A percentile compares a stretch with the other conserved stretches of the same genome.
phyloP scores from a whole-genome alignment of 2,888 invertebrate genomes.

The Tenthredo mesomela region DNA sequence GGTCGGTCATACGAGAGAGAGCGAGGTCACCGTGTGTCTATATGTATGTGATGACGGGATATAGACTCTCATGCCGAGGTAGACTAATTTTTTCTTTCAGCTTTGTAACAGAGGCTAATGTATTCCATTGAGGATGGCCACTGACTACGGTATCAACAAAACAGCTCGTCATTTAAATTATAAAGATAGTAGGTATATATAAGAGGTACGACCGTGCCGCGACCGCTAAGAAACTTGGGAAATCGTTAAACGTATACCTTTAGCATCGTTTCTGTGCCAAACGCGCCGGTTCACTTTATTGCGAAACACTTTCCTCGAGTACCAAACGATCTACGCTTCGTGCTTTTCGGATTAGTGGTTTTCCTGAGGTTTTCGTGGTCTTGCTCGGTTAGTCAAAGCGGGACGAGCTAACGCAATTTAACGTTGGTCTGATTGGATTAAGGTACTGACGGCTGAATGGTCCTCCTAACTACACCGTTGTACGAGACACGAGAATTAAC shows the following conservation, averaged over 20 bases:
- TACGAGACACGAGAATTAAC: constrained; percentile 24
- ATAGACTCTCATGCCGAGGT: constrained; percentile 20
- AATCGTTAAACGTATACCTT: constrained; percentile 7
- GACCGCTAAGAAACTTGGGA: neutral
- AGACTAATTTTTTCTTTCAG: constrained; percentile 60
- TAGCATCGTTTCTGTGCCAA: constrained; percentile 29
- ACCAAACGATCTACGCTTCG: constrained; percentile 37
- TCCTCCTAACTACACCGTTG: constrained; percentile 27
- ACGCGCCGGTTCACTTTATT: constrained; percentile 18
- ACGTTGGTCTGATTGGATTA: constrained; percentile 19
- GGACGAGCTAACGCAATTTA: constrained; percentile 32
- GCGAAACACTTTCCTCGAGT: constrained; percentile 33
- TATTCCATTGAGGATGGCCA: constrained; percentile 69
- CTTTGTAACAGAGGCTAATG: constrained; percentile 67
- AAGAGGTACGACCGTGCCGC: neutral
- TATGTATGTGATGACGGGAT: neutral
- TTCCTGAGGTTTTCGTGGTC: constrained; percentile 23
- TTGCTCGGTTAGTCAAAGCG: constrained; percentile 5
- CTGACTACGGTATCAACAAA: constrained; percentile 64
- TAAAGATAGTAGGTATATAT: constrained; percentile 56
- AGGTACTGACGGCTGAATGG: constrained; percentile 16
- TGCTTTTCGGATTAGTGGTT: constrained; percentile 32
- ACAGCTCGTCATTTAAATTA: constrained; percentile 67
- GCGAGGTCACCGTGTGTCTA: constrained; percentile 11
- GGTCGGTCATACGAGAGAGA: neutral